A percentile compares a stretch with the other conserved stretches of the same genome.
phyloP scores from a whole-genome alignment of 2,888 invertebrate genomes.

The Synanthedon myopaeformis region DNA sequence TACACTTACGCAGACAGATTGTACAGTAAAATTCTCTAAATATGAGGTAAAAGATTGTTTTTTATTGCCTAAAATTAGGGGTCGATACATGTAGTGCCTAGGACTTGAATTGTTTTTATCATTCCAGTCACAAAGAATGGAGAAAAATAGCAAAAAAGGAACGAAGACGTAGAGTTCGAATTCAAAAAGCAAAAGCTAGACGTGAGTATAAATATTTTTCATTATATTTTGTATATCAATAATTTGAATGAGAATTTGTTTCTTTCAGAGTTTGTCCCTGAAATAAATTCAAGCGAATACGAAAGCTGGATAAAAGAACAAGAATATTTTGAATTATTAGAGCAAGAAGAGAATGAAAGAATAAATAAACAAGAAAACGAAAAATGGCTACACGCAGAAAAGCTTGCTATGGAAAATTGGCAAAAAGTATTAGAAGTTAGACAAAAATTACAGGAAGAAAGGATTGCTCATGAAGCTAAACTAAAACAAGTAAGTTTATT shows the following conservation, averaged over 20 bases:
- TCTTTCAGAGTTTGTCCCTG: constrained; percentile 10
- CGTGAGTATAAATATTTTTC: constrained; percentile 31
- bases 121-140: constrained; percentile 76
- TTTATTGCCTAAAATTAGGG: too few relatives aligned
- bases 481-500: constrained; percentile 43
- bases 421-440: constrained; percentile 69
- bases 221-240: constrained; percentile 7
- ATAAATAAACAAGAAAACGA: constrained; percentile 69
- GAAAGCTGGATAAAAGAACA: constrained; percentile 65
- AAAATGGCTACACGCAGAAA: constrained; percentile 77
- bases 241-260: constrained; percentile 9
- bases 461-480: constrained; percentile 71
- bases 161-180: constrained; percentile 76
- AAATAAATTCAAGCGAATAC: constrained; percentile 46
- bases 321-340: constrained; percentile 59
- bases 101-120: neutral
- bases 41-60: too few relatives aligned
- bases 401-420: constrained; percentile 74
- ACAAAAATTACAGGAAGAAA: constrained; percentile 64
- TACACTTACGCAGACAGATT: too few relatives aligned
- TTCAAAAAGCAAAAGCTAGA: constrained; percentile 67
- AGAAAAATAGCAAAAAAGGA: constrained; percentile 79
- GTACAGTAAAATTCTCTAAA: too few relatives aligned
- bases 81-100: too few relatives aligned
- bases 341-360: constrained; percentile 65